Evolutionary conservation across 2,888 invertebrate genomes (phyloP).

Genomic region (Drosophila melanosoma): DNA sequence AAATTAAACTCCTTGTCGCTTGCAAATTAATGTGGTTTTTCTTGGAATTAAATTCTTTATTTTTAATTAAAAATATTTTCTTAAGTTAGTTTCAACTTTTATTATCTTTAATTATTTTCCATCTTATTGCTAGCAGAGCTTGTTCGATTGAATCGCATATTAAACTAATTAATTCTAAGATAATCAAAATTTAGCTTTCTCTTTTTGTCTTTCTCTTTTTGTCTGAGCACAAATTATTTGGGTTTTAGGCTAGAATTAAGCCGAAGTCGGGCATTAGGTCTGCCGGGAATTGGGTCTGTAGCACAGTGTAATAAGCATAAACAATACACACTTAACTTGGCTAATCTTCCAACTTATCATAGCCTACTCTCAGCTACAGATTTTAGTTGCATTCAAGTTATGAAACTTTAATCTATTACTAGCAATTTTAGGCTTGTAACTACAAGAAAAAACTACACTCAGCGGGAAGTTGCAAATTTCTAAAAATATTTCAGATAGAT

Average conservation of each 20-base stretch:
- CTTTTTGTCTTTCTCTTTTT: neutral
- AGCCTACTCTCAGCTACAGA: neutral
- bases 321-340: slow-evolving; percentile 9
- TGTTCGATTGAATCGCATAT: neutral
- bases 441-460: neutral
- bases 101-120: neutral
- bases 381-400: neutral
- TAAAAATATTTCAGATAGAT: no score
- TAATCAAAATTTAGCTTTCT: neutral
- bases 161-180: neutral
- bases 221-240: neutral
- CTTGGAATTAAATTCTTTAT: neutral
- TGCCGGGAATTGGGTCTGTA: neutral
- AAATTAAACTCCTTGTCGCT: no score
- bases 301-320: slow-evolving; percentile 11
- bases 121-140: neutral
- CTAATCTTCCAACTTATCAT: slow-evolving; percentile 9
- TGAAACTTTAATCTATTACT: neutral
- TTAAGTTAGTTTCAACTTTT: neutral
- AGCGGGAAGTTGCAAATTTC: neutral
- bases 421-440: neutral
- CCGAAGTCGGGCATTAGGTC: no score
- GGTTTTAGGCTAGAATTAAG: neutral
- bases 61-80: neutral
- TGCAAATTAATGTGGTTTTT: no score